phyloP scores from a whole-genome alignment of 2,797 vertebrate genomes.

The Fratercula arctica region DNA sequence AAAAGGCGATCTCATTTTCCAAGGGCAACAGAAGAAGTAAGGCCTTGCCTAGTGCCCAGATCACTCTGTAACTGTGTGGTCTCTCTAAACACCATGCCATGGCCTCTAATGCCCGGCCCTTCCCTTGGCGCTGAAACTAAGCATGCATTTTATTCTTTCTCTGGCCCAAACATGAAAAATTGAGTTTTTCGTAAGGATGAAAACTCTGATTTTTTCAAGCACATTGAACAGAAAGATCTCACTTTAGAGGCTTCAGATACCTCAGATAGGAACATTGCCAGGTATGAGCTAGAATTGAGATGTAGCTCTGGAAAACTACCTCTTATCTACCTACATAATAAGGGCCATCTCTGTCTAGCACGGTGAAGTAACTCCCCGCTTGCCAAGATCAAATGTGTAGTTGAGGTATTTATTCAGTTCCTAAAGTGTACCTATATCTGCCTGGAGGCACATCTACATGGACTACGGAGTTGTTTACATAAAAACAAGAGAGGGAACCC shows the following conservation, averaged over 20 bases:
- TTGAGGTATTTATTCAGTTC: slow-evolving; percentile 17
- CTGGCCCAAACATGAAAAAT: background rate
- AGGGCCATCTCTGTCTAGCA: background rate
- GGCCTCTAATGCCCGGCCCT: rapidly evolving
- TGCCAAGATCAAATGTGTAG: background rate
- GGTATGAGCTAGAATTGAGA: background rate
- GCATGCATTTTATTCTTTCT: background rate
- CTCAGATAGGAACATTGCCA: background rate
- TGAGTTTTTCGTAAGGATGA: background rate
- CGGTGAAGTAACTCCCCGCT: background rate
- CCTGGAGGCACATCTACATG: background rate
- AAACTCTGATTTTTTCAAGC: background rate
- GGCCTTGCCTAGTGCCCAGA: background rate
- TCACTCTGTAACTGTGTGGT: background rate
- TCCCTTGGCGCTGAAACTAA: background rate
- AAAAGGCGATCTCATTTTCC: background rate
- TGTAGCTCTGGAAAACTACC: background rate
- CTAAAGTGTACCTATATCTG: background rate
- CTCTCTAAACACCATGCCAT: background rate
- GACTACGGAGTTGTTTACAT: background rate
- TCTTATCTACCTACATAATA: background rate
- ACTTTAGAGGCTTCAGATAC: background rate
- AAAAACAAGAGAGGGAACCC: background rate
- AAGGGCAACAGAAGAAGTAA: background rate
- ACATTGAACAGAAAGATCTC: background rate